Evolutionary conservation across 1,140 invertebrate genomes (phyloP).

Genomic region (Platyscapa corneri): DNA sequence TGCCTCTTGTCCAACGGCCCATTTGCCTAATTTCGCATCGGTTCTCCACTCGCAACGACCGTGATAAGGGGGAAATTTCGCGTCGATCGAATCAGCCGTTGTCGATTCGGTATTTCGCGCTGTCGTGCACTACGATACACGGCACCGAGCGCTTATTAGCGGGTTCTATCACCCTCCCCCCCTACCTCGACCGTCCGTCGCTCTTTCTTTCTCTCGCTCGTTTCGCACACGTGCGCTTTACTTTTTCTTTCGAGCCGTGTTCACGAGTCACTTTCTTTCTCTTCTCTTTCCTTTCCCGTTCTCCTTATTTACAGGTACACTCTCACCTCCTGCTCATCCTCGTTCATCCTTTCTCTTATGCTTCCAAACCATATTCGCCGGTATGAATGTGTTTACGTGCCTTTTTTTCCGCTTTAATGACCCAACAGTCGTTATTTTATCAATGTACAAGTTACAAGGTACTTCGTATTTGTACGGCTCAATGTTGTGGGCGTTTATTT

Average conservation of each 20-base stretch:
- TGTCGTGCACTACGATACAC: not conserved
- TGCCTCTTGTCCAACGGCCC: not conserved
- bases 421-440: not conserved
- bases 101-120: not conserved
- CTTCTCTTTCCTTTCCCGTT: not conserved
- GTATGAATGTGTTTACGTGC: not conserved
- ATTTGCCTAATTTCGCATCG: too few relatives aligned
- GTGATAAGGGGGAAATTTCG: constrained; percentile 17
- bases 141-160: constrained; percentile 29
- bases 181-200: not conserved
- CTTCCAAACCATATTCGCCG: not conserved
- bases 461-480: not conserved
- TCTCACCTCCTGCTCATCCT: constrained; percentile 11
- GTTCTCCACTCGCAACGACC: not conserved
- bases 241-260: constrained; percentile 29
- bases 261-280: constrained; percentile 45
- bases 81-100: constrained; percentile 26
- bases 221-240: constrained; percentile 12
- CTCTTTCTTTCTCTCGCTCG: not conserved
- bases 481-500: not conserved
- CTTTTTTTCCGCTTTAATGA: not conserved
- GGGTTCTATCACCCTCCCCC: not conserved
- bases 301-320: not conserved
- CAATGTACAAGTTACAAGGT: not conserved
- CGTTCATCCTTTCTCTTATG: not conserved